Percentiles rank a stretch among this genome's conserved stretches.
Evolutionary conservation across 2,797 vertebrate genomes (phyloP).

Genomic region (Sylvilagus floridanus): DNA sequence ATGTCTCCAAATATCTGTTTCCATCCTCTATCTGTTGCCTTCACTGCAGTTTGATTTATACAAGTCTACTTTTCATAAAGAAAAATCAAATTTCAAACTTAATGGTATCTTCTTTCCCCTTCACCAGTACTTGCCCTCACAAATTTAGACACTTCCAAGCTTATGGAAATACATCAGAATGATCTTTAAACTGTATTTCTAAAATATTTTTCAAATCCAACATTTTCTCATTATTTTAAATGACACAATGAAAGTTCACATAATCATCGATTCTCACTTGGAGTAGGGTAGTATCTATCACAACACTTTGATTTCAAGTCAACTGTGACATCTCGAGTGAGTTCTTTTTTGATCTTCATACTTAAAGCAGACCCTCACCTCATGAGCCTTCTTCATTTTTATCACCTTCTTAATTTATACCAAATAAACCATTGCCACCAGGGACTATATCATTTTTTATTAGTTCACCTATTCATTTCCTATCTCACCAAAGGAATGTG

Average conservation of each 20-base stretch:
- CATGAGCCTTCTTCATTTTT: background rate
- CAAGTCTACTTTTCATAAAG: background rate
- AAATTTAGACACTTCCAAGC: background rate
- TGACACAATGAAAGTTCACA: background rate
- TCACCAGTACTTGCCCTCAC: background rate
- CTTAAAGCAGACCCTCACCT: background rate
- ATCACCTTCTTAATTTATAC: background rate
- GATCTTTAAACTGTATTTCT: background rate
- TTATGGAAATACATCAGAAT: background rate
- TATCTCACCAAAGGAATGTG: background rate
- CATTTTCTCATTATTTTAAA: background rate
- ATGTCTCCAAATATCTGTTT: background rate
- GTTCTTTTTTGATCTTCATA: background rate
- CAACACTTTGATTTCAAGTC: background rate
- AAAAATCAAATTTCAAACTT: background rate
- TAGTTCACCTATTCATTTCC: background rate
- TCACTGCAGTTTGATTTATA: background rate
- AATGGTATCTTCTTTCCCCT: background rate
- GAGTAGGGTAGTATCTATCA: background rate
- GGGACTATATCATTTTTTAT: background rate
- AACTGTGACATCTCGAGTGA: background rate
- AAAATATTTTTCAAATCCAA: conserved; percentile 19
- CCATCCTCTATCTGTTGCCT: background rate
- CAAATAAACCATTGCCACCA: background rate
- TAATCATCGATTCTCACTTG: background rate